Percentiles rank a stretch among this genome's conserved stretches.
These are phyloP conservation scores for Tylochromis polylepis DNA, from an alignment of 2,113 vertebrate genomes.

Conservation along the genomic window DNA sequence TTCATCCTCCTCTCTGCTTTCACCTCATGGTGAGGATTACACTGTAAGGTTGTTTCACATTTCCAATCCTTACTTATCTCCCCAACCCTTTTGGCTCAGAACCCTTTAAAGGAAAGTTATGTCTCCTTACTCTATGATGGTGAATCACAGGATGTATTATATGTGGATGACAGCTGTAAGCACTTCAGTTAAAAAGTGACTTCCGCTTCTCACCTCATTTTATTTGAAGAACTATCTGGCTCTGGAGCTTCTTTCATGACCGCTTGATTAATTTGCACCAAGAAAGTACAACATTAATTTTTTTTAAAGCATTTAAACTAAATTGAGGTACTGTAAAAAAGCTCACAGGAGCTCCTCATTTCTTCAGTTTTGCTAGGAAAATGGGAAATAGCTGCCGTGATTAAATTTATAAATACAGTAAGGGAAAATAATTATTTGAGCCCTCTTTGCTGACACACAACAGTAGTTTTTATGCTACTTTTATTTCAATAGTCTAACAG, in stretches of 20 bases:
- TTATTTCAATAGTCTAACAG: not conserved
- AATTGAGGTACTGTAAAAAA: not conserved
- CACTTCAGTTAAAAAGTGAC: not conserved
- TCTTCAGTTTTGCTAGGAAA: not conserved
- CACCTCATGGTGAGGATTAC: not conserved
- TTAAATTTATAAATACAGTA: not conserved
- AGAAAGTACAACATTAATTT: not conserved
- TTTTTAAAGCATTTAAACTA: not conserved
- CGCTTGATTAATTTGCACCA: not conserved
- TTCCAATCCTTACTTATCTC: not conserved
- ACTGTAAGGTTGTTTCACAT: not conserved
- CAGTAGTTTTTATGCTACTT: not conserved
- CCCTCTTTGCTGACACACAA: not conserved
- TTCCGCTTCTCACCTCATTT: not conserved
- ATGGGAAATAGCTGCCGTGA: not conserved
- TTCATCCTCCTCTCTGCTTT: not conserved
- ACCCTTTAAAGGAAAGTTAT: not conserved
- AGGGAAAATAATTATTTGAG: not conserved
- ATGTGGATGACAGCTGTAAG: not conserved
- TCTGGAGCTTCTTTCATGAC: not conserved
- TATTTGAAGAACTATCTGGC: not conserved
- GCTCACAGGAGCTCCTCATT: not conserved
- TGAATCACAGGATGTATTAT: not conserved
- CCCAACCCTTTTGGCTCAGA: not conserved
- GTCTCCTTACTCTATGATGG: not conserved